phyloP scores from a whole-genome alignment of 2,888 invertebrate genomes.

The Taphrorychus bicolor region DNA sequence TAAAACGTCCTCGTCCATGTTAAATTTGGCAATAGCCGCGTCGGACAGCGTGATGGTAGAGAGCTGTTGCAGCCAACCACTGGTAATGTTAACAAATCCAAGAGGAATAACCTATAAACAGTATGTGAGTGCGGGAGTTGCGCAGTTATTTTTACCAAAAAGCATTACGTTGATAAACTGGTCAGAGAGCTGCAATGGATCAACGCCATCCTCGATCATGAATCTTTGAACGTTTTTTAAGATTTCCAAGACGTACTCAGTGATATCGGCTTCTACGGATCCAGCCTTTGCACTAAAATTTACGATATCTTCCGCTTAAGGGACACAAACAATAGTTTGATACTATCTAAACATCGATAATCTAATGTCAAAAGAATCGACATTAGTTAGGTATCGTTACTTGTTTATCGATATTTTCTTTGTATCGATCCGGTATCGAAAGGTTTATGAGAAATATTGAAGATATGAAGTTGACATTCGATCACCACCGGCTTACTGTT shows the following conservation, averaged over 20 bases:
- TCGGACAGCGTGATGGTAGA: conserved; percentile 61
- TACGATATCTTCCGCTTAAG: no score
- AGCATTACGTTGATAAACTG: conserved; percentile 16
- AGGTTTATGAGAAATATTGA: no score
- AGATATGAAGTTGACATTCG: no score
- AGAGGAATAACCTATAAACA: not conserved
- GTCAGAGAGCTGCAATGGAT: conserved; percentile 25
- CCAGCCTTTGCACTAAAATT: conserved; percentile 4
- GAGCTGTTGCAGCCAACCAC: conserved; percentile 62
- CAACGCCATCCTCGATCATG: conserved; percentile 52
- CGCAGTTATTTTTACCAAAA: not conserved
- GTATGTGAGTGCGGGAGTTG: not conserved
- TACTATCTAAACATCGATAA: no score
- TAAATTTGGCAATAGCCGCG: conserved; percentile 55
- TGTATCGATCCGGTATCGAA: no score
- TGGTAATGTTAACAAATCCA: conserved; percentile 53
- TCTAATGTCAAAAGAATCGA: no score
- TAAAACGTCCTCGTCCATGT: conserved; percentile 33
- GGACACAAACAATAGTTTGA: no score
- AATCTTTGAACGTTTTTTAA: conserved; percentile 59
- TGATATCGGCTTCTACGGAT: conserved; percentile 23
- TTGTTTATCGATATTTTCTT: no score
- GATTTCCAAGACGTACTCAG: conserved; percentile 60
- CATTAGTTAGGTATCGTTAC: no score
- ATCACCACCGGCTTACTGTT: no score